phyloP scores from a whole-genome alignment of 1,140 invertebrate species.

The Drosophila sulfurigaster region DNA sequence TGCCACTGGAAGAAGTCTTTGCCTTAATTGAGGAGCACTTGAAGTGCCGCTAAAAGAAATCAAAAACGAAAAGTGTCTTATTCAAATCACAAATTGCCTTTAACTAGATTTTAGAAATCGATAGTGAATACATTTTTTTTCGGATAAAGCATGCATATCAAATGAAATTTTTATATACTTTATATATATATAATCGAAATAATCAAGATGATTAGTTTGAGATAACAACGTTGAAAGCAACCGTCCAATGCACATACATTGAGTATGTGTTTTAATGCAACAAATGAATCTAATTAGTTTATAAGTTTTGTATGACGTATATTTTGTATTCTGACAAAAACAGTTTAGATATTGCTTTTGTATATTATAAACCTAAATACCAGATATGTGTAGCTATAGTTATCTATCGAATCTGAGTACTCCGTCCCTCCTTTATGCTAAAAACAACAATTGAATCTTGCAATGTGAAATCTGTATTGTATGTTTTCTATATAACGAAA shows the following conservation, averaged over 20 bases:
- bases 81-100: conserved; percentile 75
- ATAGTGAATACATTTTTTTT: conserved; percentile 50
- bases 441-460: conserved; percentile 26
- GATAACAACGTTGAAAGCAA: conserved; percentile 50
- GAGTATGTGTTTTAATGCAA: conserved; percentile 42
- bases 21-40: conserved; percentile 58
- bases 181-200: conserved; percentile 14
- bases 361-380: conserved; percentile 38
- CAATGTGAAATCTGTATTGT: conserved; percentile 19
- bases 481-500: conserved; percentile 42
- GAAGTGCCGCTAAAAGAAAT: conserved; percentile 39
- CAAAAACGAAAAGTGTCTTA: conserved; percentile 63
- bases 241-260: conserved; percentile 61
- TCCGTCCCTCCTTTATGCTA: conserved; percentile 57
- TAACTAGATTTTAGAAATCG: conserved; percentile 81
- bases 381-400: conserved; percentile 36
- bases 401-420: conserved; percentile 31
- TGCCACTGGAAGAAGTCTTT: conserved; percentile 19
- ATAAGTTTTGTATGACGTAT: conserved; percentile 67
- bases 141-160: conserved; percentile 48
- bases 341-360: conserved; percentile 38
- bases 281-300: conserved; percentile 72
- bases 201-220: background rate
- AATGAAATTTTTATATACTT: conserved; percentile 19
- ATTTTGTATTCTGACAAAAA: conserved; percentile 38